A percentile compares a stretch with the other conserved stretches of the same genome.
Conservation (phyloP, 2,113 vertebrate genomes). For the Climacteris rufus region DNA sequence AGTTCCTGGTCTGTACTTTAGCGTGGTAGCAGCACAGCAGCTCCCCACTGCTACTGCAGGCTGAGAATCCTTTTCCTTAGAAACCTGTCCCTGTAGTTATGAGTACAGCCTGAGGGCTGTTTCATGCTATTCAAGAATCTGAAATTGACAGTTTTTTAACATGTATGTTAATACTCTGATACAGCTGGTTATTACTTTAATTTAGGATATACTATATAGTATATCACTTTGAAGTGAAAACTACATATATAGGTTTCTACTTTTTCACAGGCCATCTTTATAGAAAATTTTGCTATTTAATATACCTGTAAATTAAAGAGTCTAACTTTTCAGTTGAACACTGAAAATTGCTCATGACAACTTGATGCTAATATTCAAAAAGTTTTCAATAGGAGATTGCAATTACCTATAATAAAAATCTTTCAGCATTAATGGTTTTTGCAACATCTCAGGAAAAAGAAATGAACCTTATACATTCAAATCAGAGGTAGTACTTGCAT, state of each 20-base stretch:
- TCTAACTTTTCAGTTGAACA: background rate
- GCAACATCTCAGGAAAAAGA: background rate
- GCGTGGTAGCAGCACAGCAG: background rate
- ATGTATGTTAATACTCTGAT: background rate
- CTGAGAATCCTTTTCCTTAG: background rate
- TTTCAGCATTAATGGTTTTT: background rate
- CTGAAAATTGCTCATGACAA: background rate
- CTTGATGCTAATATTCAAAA: background rate
- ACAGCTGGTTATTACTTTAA: background rate
- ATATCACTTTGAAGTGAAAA: background rate
- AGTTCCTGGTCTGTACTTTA: background rate
- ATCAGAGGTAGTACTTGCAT: background rate
- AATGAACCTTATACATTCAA: background rate
- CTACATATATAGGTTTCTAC: background rate
- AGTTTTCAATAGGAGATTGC: background rate
- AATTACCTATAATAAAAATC: background rate
- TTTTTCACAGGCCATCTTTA: background rate
- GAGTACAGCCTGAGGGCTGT: background rate
- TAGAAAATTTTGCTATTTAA: background rate
- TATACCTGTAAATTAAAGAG: background rate
- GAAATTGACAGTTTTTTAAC: background rate
- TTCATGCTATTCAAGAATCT: background rate
- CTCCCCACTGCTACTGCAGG: background rate
- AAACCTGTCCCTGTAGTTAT: background rate
- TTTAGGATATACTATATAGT: background rate